These are phyloP conservation scores for Neodontobutis hainanensis DNA, from an alignment of 2,113 vertebrate species.

Conservation along the genomic window DNA sequence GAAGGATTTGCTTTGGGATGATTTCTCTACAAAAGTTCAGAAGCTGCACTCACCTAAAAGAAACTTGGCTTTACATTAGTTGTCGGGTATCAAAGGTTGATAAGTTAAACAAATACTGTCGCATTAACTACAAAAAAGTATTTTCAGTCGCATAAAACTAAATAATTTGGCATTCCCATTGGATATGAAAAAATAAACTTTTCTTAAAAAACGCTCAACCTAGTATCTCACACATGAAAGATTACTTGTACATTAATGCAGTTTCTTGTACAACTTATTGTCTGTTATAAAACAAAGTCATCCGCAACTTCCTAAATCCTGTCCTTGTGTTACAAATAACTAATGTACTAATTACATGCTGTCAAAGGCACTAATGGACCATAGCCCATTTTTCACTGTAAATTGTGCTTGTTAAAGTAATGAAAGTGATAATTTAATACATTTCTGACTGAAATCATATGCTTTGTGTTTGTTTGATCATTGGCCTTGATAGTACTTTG, in stretches of 20 bases:
- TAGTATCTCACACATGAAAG: conserved; percentile 14
- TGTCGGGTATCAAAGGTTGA: conserved; percentile 37
- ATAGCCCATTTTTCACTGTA: conserved; percentile 80
- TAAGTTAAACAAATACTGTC: conserved; percentile 47
- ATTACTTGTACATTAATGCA: conserved; percentile 39
- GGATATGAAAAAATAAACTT: conserved; percentile 23
- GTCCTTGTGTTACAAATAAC: conserved; percentile 62
- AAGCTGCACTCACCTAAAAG: conserved; percentile 22
- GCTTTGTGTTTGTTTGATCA: conserved; percentile 42
- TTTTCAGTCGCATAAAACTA: conserved; percentile 21
- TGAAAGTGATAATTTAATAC: conserved; percentile 84
- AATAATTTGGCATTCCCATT: conserved; percentile 1
- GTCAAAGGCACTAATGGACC: conserved; percentile 81
- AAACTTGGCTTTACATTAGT: conserved; percentile 20
- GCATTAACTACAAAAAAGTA: conserved; percentile 16
- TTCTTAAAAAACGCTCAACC: conserved; percentile 17
- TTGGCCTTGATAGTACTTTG: not conserved
- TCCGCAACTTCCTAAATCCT: conserved; percentile 58
- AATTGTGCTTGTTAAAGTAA: conserved; percentile 81
- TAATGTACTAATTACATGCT: conserved; percentile 77
- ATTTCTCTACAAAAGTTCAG: conserved; percentile 10
- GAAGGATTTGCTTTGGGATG: conserved; percentile 40
- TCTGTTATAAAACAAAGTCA: conserved; percentile 50
- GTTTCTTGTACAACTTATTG: conserved; percentile 59
- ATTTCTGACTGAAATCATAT: conserved; percentile 74